Conservation (phyloP, 2,797 vertebrate genomes). For the Oreortyx pictus region DNA sequence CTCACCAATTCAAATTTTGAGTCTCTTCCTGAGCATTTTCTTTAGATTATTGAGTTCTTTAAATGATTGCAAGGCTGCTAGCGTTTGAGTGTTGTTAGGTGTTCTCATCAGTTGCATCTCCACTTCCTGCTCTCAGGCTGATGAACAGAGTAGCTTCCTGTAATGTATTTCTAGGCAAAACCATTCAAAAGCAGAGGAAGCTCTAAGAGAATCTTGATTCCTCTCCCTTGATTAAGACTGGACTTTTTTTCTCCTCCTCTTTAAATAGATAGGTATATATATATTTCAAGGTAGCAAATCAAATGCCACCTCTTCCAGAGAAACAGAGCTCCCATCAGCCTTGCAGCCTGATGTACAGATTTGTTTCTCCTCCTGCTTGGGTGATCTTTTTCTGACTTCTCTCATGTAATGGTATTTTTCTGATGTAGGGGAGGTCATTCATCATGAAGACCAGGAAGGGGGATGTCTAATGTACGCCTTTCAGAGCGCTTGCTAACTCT, state of each 20-base stretch:
- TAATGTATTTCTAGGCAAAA: not conserved
- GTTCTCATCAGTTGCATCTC: constrained; percentile 22
- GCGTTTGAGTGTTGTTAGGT: not conserved
- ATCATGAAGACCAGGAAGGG: not conserved
- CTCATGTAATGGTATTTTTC: not conserved
- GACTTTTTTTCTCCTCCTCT: not conserved
- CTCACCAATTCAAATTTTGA: not conserved
- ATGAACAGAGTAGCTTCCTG: not conserved
- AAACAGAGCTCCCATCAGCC: not conserved
- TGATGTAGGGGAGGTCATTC: not conserved
- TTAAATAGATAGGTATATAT: not conserved
- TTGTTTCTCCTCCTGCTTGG: not conserved
- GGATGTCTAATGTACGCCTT: not conserved
- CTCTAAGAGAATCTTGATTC: not conserved
- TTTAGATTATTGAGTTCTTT: constrained; percentile 5
- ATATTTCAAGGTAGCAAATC: not conserved
- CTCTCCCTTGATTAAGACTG: not conserved
- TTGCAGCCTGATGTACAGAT: not conserved
- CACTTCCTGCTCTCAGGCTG: not conserved
- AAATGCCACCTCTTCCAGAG: not conserved
- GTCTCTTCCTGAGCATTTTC: not conserved
- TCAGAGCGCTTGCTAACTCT: no score
- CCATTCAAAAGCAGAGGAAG: not conserved
- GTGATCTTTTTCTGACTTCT: not conserved
- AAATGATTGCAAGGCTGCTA: not conserved